Percentiles rank a stretch among this genome's conserved stretches.
phyloP scores from a whole-genome alignment of 2,113 vertebrate genomes.

The Leptodactylus fuscus region DNA sequence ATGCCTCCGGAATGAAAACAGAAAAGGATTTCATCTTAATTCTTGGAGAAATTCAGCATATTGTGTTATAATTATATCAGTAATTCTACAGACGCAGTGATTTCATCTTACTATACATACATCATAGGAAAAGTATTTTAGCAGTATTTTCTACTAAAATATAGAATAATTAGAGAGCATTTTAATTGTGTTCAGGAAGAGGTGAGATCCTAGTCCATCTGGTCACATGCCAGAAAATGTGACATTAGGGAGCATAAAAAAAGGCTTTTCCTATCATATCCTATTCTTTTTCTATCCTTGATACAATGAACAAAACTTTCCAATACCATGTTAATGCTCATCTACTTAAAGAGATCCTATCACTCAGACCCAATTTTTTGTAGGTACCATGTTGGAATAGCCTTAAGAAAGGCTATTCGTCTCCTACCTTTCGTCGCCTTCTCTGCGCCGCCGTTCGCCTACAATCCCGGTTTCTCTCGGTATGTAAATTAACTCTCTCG shows the following conservation, averaged over 20 bases:
- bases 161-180: neutral
- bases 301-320: too few species aligned
- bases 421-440: too few species aligned
- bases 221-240: neutral
- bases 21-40: neutral
- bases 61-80: neutral
- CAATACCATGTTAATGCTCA: too few species aligned
- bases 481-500: too few species aligned
- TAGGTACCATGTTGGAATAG: too few species aligned
- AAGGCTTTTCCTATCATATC: too few species aligned
- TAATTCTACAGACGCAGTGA: neutral
- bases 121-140: neutral
- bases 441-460: too few species aligned
- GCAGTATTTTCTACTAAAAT: neutral
- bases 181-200: neutral
- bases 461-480: too few species aligned
- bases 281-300: too few species aligned
- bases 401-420: too few species aligned
- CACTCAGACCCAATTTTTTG: too few species aligned
- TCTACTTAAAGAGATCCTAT: too few species aligned
- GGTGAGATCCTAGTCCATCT: neutral
- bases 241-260: neutral
- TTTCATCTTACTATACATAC: neutral
- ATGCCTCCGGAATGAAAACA: neutral
- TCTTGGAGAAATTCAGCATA: neutral